Evolutionary conservation across 2,888 invertebrate genomes (phyloP), one percentile per base, ranked within the genome.

Genomic region (Gortyna flavago): DNA sequence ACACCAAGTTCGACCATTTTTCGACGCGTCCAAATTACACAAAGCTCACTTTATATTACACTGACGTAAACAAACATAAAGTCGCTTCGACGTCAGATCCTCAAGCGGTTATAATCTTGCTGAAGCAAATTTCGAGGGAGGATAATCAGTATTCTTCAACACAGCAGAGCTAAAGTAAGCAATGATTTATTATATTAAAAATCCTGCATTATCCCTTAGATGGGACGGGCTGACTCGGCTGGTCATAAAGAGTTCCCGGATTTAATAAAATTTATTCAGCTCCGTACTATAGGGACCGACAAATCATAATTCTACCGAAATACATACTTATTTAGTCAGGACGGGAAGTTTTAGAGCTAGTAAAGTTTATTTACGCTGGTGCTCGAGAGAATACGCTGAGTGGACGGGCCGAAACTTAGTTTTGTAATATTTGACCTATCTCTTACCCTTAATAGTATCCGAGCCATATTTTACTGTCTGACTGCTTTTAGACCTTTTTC

Each of bases 251-350:
- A 94, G 93, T 91, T 94, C 93, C 92, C 91, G 94, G 95, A 95
- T 95, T 96, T 95, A 95, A 95, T 96, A 95, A 95, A 96, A 96
- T 96, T 95, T 95, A 96, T 96, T 95, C 95, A 94, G 92, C 93
- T 91, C 90, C 91, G 88, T 93, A 93, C 95, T 95, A 94, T 91
- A 91, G 95, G 93, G 94, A 93, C 94, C 94, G 93, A 95, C 95
- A 95, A 96, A 95, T 95, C 96, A 96, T 96, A 95, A 95, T 95
- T 95, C 94, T 92, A 93, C 90, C 91, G 91, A 93, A 94, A 95
- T 94, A 93, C 93, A 93, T 93, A 95, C 95, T 95, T 95, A 95
- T 95, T 95, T 95, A 95, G 95, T 94, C 93, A 92, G 93, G 91
- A 90, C 92, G 93, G 80, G 92, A 93, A 94, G 94, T 95, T 95